These are phyloP conservation scores for Belgica antarctica DNA, from an alignment of 2,888 invertebrate species.

Conservation along the genomic window DNA sequence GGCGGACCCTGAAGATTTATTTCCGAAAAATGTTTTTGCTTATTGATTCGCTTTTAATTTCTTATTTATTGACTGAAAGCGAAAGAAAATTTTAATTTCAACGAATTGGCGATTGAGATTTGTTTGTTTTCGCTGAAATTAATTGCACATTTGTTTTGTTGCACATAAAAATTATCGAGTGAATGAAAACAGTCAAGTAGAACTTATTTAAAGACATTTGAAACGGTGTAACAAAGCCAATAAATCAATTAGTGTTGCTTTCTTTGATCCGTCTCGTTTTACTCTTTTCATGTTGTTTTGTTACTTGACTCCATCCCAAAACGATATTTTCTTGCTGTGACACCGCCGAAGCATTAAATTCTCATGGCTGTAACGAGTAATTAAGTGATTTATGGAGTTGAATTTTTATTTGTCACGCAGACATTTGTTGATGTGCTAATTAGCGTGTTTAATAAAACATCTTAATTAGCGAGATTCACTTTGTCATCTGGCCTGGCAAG, in stretches of 20 bases:
- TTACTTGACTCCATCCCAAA: slow-evolving; percentile 27
- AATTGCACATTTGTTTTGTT: too few species aligned
- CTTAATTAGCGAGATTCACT: slow-evolving; percentile 40
- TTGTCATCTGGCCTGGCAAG: neutral
- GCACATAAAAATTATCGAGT: neutral
- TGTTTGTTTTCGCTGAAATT: too few species aligned
- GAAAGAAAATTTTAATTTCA: slow-evolving; percentile 22
- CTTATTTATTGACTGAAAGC: slow-evolving; percentile 26
- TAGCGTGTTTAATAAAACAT: slow-evolving; percentile 31
- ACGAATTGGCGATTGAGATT: too few species aligned
- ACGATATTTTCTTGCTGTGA: slow-evolving; percentile 9
- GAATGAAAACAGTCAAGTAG: neutral
- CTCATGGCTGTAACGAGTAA: slow-evolving; percentile 39
- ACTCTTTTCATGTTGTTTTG: slow-evolving; percentile 31
- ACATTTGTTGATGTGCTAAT: slow-evolving; percentile 43
- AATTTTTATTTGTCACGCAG: slow-evolving; percentile 39
- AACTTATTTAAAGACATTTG: slow-evolving; percentile 5
- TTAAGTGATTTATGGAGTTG: slow-evolving; percentile 34
- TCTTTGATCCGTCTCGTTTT: slow-evolving; percentile 27
- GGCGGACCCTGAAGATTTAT: slow-evolving; percentile 30
- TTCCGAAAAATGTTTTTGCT: slow-evolving; percentile 14
- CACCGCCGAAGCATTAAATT: slow-evolving; percentile 25
- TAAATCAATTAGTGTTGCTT: slow-evolving; percentile 40
- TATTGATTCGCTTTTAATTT: slow-evolving; percentile 42
- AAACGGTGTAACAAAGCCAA: neutral